Percentiles rank a stretch among this genome's conserved stretches.
phyloP scores from a whole-genome alignment of 2,797 vertebrate genomes.

The Coregonus sp. region DNA sequence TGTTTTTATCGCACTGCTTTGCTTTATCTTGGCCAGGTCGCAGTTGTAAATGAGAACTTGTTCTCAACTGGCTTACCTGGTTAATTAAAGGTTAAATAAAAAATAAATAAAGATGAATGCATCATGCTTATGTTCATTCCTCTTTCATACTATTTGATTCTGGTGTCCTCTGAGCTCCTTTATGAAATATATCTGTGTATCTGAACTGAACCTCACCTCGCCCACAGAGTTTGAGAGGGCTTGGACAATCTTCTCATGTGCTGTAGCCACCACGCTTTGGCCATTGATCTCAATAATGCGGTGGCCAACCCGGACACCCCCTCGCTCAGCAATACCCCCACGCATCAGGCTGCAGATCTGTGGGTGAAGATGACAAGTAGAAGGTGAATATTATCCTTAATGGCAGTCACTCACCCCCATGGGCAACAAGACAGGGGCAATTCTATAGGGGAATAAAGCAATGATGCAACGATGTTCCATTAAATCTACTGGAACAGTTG shows the following conservation, averaged over 20 bases:
- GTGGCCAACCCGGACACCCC: slow-evolving; percentile 94
- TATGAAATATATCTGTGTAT: not conserved
- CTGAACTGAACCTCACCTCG: slow-evolving; percentile 81
- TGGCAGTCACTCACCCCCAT: not conserved
- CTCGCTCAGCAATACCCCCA: slow-evolving; percentile 95
- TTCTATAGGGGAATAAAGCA: not conserved
- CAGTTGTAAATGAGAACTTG: too few species aligned
- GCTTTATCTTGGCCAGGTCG: too few species aligned
- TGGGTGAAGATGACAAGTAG: not conserved
- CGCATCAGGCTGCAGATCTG: slow-evolving; percentile 99
- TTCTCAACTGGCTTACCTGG: too few species aligned
- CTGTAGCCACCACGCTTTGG: slow-evolving; percentile 97
- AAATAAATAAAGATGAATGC: too few species aligned
- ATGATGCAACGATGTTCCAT: not conserved
- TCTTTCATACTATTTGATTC: not conserved
- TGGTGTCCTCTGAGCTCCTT: not conserved
- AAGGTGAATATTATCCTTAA: not conserved
- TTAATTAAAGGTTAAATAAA: too few species aligned
- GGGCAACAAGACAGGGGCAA: not conserved
- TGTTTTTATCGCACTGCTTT: too few species aligned
- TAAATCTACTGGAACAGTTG: not conserved
- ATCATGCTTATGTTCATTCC: too few species aligned
- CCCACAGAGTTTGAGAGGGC: slow-evolving; percentile 98
- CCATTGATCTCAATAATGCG: slow-evolving; percentile 98
- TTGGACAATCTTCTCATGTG: slow-evolving; percentile 98